These are phyloP conservation scores for Eulemur coronatus DNA, from an alignment of 2,797 vertebrate genomes.

Conservation along the genomic window DNA sequence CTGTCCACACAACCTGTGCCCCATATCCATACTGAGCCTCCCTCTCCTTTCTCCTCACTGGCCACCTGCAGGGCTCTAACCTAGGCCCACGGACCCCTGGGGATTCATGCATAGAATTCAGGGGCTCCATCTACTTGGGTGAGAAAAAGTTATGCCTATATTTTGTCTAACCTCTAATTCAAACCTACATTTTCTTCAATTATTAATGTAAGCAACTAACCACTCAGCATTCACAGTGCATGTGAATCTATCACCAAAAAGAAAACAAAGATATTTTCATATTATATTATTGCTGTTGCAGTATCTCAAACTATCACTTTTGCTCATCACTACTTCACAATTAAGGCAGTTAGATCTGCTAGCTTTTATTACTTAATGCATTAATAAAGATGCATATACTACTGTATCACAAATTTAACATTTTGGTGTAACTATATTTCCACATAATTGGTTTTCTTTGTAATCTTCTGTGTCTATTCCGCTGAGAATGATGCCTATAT, in stretches of 20 bases:
- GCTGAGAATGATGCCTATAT: not conserved
- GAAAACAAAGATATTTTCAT: not conserved
- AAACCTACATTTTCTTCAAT: not conserved
- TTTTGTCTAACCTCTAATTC: not conserved
- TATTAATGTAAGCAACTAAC: not conserved
- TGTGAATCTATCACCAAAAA: not conserved
- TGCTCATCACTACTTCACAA: not conserved
- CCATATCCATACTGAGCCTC: not conserved
- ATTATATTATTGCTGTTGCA: not conserved
- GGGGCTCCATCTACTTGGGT: not conserved
- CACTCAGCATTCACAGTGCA: not conserved
- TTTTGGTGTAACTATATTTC: not conserved
- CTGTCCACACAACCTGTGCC: not conserved
- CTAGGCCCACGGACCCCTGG: not conserved
- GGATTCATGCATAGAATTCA: not conserved
- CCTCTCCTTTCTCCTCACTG: not conserved
- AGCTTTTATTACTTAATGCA: not conserved
- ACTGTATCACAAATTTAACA: not conserved
- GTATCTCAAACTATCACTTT: not conserved
- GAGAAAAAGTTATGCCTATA: not conserved
- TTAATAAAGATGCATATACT: not conserved
- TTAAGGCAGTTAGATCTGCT: not conserved
- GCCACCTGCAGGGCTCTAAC: not conserved
- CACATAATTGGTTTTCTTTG: not conserved
- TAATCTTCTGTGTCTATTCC: not conserved